Base-by-base conservation (phyloP, 2,888 invertebrate genomes). In the Amphipoea oculea region DNA sequence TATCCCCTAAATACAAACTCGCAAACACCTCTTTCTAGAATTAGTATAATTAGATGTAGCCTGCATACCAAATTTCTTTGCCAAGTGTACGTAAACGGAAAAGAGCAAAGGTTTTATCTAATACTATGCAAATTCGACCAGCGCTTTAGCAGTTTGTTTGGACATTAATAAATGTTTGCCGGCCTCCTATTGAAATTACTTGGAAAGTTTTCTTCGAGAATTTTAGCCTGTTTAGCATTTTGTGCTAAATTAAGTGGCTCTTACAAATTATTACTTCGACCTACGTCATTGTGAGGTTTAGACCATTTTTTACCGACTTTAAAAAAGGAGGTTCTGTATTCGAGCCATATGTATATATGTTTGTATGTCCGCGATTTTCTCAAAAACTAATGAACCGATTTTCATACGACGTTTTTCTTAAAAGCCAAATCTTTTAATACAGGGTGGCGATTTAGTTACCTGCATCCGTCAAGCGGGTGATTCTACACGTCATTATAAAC, bases 111-210 rank as follows among this genome's bases (percentile, higher is more conserved):
- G 71, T 75, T 79, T 71, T 62, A 48, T 57, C 5, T 79, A 86
- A 86, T 86, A 86, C 45, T 76, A 85, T 86, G 85, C 65, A 86
- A 85, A 85, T 86, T 76, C 54, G 65, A 69, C 40, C 42, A 36
- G 17, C 63, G 42, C 76, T 62, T 85, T 79, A 76, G 65, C 83
- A 60, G 70, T 72, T 76, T 73, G 79, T 79, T 86, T 48, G 57
- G 42, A 69, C 71, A 71, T 85, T 76, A 74, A 85, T 85, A 83
- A 84, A 86, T 85, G 79, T 73, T 83, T 71, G 73, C 48, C 57
- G n/a, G 60, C 60, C 83, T 71, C 51, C 65, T 54, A 83, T 79
- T 74, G 67, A 79, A 86, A 83, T 79, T 73, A 71, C 86, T 82
- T 65, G 65, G 9, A 73, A 74, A 82, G 48, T 75, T 78, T 81